phyloP scores from a whole-genome alignment of 2,113 vertebrate species.

The Campylomormyrus numenius region DNA sequence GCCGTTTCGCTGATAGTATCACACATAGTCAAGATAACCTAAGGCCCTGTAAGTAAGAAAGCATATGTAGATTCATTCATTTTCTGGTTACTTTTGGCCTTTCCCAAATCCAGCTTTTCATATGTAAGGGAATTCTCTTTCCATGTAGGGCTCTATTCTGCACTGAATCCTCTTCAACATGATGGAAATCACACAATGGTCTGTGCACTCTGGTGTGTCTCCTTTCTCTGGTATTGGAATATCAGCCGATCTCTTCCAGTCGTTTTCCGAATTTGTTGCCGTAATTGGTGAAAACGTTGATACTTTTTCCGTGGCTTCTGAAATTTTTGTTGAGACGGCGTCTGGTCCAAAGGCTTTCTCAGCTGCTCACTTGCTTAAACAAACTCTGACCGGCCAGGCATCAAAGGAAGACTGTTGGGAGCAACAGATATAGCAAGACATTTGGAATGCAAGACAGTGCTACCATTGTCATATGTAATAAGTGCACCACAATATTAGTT shows the following conservation, averaged over 20 bases:
- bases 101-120: background rate
- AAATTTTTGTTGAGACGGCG: background rate
- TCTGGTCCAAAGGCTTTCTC: no score
- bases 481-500: no score
- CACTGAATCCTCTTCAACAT: background rate
- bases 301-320: background rate
- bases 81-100: background rate
- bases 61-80: background rate
- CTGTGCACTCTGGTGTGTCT: background rate
- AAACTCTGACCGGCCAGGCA: no score
- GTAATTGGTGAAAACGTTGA: background rate
- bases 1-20: background rate
- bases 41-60: background rate
- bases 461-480: no score
- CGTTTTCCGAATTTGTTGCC: background rate
- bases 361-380: background rate
- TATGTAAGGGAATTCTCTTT: background rate
- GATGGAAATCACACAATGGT: background rate
- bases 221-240: background rate
- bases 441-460: no score
- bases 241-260: background rate
- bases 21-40: background rate
- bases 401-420: no score
- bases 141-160: background rate
- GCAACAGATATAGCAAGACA: no score